Evolutionary conservation across 2,113 vertebrate genomes (phyloP), one percentile per base, ranked within the genome.

Genomic region (Paramormyrops kingsleyae): DNA sequence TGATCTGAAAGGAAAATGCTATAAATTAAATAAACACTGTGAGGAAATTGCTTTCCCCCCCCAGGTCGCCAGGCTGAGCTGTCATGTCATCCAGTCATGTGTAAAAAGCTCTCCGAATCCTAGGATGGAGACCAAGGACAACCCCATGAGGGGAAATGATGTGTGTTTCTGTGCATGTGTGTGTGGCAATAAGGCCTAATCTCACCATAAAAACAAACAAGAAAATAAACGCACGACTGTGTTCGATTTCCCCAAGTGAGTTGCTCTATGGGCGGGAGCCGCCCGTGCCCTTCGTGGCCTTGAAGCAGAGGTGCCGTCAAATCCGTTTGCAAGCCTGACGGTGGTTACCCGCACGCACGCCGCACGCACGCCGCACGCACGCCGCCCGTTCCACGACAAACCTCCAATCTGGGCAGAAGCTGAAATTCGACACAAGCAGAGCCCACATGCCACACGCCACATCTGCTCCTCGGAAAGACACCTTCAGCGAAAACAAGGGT

Each of bases 41-140:
- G 39, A 84, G 80, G 89, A 90, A 90, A 87, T 87, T 70, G 44
- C 83, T 87, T 52, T 87, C 87, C 83, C 83, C 59, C 62, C 62
- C 84, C 46, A 42, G 83, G 83, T 86, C 39, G 10, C 83, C 21
- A 21, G 56, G 50, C 52, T 42, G 13, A 49, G 53, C 89, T 86
- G 89, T 86, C 83, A 49, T 66, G 53, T 49, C 50, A 42, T 46
- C 89, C 56, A 86, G 39, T 35, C 80, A 86, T 85, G 89, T 89
- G 89, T 89, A 83, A 89, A 86, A 39, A 4, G 39, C 21, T 46
- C 39, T 47, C 53, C 19, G n/a, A 85, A 49, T 24, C 83, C 77
- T 42, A 24, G n/a, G 52, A 66, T 39, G n/a, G 53, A 62, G 80
- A 85, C n/a, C 80, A 59, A 52, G 52, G 15, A 31, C 27, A 80